These are phyloP conservation scores for Lepidurus apus DNA, from an alignment of 1,140 invertebrate species.

Conservation along the genomic window DNA sequence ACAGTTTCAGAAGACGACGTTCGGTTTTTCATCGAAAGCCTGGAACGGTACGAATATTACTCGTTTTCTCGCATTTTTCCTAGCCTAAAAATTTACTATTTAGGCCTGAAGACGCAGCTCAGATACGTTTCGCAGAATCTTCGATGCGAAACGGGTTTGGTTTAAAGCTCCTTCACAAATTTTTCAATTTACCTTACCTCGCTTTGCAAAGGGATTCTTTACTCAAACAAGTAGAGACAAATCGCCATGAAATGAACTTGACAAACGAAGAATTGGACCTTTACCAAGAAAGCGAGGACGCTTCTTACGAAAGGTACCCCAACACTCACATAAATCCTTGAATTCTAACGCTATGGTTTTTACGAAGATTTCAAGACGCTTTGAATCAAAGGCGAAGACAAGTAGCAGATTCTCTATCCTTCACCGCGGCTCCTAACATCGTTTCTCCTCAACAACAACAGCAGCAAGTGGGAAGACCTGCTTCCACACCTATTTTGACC, in stretches of 20 bases:
- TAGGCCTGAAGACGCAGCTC: slow-evolving; percentile 51
- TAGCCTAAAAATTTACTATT: slow-evolving; percentile 34
- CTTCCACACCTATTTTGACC: slow-evolving; percentile 35
- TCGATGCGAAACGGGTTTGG: slow-evolving; percentile 98
- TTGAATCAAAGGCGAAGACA: slow-evolving; percentile 64
- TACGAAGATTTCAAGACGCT: slow-evolving; percentile 60
- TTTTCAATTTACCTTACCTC: slow-evolving; percentile 92
- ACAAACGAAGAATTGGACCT: slow-evolving; percentile 78
- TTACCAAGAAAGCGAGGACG: slow-evolving; percentile 77
- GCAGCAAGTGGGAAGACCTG: slow-evolving; percentile 35
- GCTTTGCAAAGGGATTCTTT: slow-evolving; percentile 83
- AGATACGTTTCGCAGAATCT: slow-evolving; percentile 81
- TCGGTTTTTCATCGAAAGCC: slow-evolving; percentile 59
- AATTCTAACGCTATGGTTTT: slow-evolving; percentile 10
- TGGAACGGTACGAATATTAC: slow-evolving; percentile 45
- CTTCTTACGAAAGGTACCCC: slow-evolving; percentile 73
- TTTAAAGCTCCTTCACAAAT: slow-evolving; percentile 87
- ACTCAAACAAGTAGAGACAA: slow-evolving; percentile 79
- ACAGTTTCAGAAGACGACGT: slow-evolving; percentile 67
- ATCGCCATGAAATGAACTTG: slow-evolving; percentile 72
- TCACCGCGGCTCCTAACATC: slow-evolving; percentile 38
- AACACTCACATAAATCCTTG: background rate
- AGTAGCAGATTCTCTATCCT: slow-evolving; percentile 54
- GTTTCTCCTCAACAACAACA: slow-evolving; percentile 27
- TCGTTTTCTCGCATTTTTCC: slow-evolving; percentile 39